A percentile compares a stretch with the other conserved stretches of the same genome.
Evolutionary conservation across 2,888 invertebrate genomes (phyloP).

Genomic region (Ophion obscuratus): DNA sequence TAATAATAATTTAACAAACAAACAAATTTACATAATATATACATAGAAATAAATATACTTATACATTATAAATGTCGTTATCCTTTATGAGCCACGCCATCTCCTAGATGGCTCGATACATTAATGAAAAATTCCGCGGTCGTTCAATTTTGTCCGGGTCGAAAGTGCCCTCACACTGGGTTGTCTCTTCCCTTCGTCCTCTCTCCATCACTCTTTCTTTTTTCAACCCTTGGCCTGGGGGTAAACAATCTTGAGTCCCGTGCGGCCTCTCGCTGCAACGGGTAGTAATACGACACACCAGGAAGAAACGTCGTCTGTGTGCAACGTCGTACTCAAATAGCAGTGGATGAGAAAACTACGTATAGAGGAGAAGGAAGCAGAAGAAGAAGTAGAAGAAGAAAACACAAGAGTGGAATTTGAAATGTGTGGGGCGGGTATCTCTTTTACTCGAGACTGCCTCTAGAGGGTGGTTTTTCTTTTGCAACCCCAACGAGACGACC

Average conservation of each 20-base stretch:
- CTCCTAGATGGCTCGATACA: constrained; percentile 10
- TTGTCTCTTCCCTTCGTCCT: constrained; percentile 1
- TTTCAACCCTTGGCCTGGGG: constrained; percentile 35
- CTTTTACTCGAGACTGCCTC: constrained; percentile 46
- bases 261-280: constrained; percentile 36
- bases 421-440: constrained; percentile 49
- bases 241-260: constrained; percentile 55
- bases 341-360: constrained; percentile 63
- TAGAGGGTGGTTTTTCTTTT: constrained; percentile 50
- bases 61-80: neutral
- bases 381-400: constrained; percentile 41
- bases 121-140: constrained; percentile 43
- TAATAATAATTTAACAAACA: too few relatives aligned
- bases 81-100: neutral
- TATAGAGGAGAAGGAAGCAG: constrained; percentile 16
- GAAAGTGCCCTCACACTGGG: constrained; percentile 39
- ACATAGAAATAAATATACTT: too few relatives aligned
- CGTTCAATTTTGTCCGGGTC: constrained; percentile 51
- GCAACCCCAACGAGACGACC: constrained; percentile 10
- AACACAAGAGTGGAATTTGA: constrained; percentile 61
- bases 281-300: constrained; percentile 23
- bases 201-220: constrained; percentile 29
- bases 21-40: too few relatives aligned
- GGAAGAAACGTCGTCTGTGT: neutral
- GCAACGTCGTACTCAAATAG: constrained; percentile 52